These are phyloP conservation scores for Empidonax traillii DNA, from an alignment of 2,113 vertebrate species.

Conservation along the genomic window DNA sequence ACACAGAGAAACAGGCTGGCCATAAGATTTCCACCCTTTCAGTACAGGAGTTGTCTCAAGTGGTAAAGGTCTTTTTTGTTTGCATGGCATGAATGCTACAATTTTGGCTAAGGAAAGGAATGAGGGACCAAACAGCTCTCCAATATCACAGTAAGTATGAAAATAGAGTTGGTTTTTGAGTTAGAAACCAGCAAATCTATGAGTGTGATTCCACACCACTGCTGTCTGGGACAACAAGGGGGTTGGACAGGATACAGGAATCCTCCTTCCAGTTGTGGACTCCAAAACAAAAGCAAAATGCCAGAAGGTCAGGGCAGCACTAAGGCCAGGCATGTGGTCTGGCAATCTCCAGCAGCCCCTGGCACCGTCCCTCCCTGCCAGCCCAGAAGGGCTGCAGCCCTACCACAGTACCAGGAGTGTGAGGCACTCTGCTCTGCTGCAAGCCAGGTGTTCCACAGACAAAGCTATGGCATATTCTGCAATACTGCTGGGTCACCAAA, in stretches of 20 bases:
- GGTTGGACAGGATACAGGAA: not conserved
- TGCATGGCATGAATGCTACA: not conserved
- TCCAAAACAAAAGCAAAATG: not conserved
- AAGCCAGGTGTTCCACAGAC: not conserved
- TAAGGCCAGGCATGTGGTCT: not conserved
- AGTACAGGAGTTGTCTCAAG: not conserved
- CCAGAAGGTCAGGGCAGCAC: not conserved
- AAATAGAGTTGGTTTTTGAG: not conserved
- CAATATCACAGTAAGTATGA: not conserved
- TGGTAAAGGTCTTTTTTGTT: not conserved
- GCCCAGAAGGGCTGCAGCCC: not conserved
- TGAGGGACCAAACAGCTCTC: not conserved
- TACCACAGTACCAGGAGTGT: rapidly evolving
- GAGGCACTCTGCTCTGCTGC: not conserved
- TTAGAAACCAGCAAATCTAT: not conserved
- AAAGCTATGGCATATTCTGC: not conserved
- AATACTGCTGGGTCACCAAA: rapidly evolving
- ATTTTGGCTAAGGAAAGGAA: not conserved
- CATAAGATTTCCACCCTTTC: not conserved
- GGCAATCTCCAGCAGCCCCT: not conserved
- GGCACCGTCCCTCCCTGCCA: not conserved
- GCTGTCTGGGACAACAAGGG: not conserved
- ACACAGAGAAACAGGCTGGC: not conserved
- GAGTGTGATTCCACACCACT: not conserved
- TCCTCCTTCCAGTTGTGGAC: not conserved